phyloP scores from a whole-genome alignment of 2,888 invertebrate species.

The Netelia virgata region DNA sequence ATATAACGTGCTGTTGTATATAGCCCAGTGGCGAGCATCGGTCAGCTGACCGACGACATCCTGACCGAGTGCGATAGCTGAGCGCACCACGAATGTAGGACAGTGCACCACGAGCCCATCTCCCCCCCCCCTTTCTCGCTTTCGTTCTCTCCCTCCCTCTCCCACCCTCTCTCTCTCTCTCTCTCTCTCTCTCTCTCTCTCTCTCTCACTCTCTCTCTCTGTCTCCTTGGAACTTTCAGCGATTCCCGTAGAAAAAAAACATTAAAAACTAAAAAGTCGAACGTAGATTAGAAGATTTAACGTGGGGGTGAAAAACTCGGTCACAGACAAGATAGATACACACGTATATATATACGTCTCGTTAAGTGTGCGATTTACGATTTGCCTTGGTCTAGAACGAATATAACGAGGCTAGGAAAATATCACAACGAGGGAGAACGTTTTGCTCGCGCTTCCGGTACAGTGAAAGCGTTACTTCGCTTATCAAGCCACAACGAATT shows the following conservation, averaged over 20 bases:
- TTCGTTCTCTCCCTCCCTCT: background rate
- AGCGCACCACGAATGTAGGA: constrained; percentile 63
- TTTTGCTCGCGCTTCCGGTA: constrained; percentile 21
- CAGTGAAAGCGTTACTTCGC: constrained; percentile 46
- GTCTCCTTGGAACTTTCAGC: background rate
- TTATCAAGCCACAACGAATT: constrained; percentile 6
- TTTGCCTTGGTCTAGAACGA: background rate
- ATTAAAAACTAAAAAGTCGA: constrained; percentile 14
- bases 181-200: background rate
- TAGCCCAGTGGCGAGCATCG: constrained; percentile 1
- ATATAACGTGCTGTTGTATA: background rate
- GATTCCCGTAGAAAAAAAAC: constrained; percentile 17
- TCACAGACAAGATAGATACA: constrained; percentile 35
- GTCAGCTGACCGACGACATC: constrained; percentile 74
- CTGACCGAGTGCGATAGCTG: constrained; percentile 74
- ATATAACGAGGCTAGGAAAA: constrained; percentile 19
- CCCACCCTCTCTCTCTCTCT: background rate
- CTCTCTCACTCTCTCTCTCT: constrained; percentile 1
- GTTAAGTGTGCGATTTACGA: background rate
- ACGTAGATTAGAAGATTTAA: constrained; percentile 19
- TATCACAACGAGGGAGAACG: constrained; percentile 3
- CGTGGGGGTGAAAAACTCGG: constrained; percentile 60
- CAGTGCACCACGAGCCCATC: constrained; percentile 46
- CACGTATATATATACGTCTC: background rate
- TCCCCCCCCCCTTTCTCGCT: background rate